phyloP scores from a whole-genome alignment of 2,797 vertebrate genomes.

The Spizella passerina region DNA sequence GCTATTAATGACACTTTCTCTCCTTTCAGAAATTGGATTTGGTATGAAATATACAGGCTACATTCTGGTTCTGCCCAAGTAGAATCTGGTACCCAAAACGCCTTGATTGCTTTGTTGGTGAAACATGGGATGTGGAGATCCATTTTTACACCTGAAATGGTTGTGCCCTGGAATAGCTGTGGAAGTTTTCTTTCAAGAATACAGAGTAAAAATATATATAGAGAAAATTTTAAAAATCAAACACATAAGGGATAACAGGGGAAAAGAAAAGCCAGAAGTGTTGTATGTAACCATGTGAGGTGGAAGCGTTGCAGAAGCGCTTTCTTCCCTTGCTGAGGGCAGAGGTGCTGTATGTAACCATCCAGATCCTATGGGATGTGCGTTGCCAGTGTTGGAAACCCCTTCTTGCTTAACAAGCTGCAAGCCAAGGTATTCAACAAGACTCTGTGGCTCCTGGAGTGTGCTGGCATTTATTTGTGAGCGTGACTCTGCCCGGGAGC shows the following conservation, averaged over 20 bases:
- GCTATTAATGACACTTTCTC: conserved; percentile 64
- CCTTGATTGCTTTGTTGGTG: conserved; percentile 69
- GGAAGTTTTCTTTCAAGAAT: conserved; percentile 23
- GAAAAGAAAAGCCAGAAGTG: not conserved
- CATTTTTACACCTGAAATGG: conserved; percentile 56
- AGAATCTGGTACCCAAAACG: conserved; percentile 57
- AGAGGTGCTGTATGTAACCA: not conserved
- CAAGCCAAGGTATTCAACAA: conserved; percentile 22
- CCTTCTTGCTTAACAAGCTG: conserved; percentile 26
- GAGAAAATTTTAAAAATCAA: not conserved
- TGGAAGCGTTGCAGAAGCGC: not conserved
- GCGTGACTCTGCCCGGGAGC: not conserved
- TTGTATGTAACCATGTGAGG: not conserved
- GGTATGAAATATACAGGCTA: conserved; percentile 73
- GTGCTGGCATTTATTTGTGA: not conserved
- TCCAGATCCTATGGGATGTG: not conserved
- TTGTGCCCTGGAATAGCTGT: conserved; percentile 56
- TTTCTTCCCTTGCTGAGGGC: not conserved
- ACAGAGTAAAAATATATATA: not conserved
- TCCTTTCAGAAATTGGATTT: conserved; percentile 73
- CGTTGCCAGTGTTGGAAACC: not conserved
- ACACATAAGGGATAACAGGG: not conserved
- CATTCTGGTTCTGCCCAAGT: conserved; percentile 72
- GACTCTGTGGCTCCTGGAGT: not conserved
- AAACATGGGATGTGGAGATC: conserved; percentile 64